These are phyloP conservation scores for Synanthedon myopaeformis DNA, from an alignment of 2,888 invertebrate genomes.

Conservation along the genomic window DNA sequence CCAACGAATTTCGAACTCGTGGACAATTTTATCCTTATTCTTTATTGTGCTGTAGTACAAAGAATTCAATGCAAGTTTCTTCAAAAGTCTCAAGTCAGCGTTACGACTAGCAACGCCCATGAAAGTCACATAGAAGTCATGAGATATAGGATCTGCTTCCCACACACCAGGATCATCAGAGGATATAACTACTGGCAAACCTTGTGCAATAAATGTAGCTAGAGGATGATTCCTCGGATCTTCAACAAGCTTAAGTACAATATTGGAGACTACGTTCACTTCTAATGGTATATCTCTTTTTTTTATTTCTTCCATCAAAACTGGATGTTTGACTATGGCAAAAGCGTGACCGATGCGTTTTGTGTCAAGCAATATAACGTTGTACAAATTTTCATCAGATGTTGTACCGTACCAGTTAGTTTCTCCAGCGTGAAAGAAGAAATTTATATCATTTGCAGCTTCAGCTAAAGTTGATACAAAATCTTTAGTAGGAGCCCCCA, in stretches of 20 bases:
- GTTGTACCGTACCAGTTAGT: conserved; percentile 78
- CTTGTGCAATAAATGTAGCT: conserved; percentile 65
- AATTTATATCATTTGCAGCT: conserved; percentile 64
- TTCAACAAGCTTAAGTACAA: conserved; percentile 70
- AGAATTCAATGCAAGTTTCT: conserved; percentile 81
- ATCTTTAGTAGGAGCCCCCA: conserved; percentile 71
- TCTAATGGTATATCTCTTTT: conserved; percentile 75
- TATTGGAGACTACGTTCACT: conserved; percentile 78
- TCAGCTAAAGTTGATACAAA: conserved; percentile 68
- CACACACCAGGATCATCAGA: conserved; percentile 78
- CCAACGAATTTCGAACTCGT: conserved; percentile 54
- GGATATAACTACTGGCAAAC: conserved; percentile 74
- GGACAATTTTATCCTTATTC: conserved; percentile 38
- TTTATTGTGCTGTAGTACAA: conserved; percentile 74
- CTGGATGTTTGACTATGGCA: conserved; percentile 79
- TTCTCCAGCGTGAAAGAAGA: conserved; percentile 86
- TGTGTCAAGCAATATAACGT: conserved; percentile 78
- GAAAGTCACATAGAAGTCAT: conserved; percentile 83
- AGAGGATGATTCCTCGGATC: conserved; percentile 78
- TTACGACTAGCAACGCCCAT: conserved; percentile 78
- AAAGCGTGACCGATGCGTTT: conserved; percentile 84
- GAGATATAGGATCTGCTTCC: conserved; percentile 73
- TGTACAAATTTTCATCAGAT: conserved; percentile 80
- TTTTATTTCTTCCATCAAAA: conserved; percentile 70
- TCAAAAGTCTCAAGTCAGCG: conserved; percentile 77